phyloP scores from a whole-genome alignment of 1,140 invertebrate genomes.

The Caenorhabditis brenneri region DNA sequence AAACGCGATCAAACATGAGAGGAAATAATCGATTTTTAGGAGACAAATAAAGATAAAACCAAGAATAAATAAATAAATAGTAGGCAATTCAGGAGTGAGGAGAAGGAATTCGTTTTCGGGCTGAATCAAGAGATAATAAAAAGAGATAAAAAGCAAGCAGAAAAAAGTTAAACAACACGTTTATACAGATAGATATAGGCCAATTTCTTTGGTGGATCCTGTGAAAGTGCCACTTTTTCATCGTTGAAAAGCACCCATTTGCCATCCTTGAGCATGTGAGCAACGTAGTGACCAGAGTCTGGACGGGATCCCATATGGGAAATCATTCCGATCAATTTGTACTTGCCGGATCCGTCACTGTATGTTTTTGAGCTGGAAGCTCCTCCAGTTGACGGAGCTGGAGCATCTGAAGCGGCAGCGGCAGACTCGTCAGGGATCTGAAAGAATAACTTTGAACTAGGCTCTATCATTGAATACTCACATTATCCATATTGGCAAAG shows the following conservation, averaged over 20 bases:
- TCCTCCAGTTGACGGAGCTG: constrained; percentile 54
- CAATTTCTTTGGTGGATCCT: constrained; percentile 91
- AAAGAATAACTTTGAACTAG: constrained; percentile 48
- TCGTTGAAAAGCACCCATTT: constrained; percentile 94
- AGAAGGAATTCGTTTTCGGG: neutral
- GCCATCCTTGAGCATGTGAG: constrained; percentile 85
- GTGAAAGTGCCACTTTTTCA: constrained; percentile 92
- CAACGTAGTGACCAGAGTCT: constrained; percentile 96
- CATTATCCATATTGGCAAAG: constrained; percentile 81
- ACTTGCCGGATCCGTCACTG: constrained; percentile 71
- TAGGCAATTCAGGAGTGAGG: neutral
- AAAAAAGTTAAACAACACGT: constrained; percentile 70
- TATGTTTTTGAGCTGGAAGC: neutral
- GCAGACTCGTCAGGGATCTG: constrained; percentile 66
- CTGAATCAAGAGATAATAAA: too few relatives aligned
- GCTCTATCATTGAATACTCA: neutral
- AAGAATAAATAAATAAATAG: neutral
- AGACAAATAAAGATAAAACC: neutral
- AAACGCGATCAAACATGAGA: too few relatives aligned
- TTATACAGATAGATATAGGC: constrained; percentile 94
- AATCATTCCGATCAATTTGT: constrained; percentile 87
- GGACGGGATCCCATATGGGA: constrained; percentile 97
- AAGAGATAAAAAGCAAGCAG: neutral
- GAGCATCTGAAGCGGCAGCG: constrained; percentile 10
- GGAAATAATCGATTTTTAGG: too few relatives aligned